These are phyloP conservation scores for Acyrthosiphon pisum DNA, from an alignment of 1,140 invertebrate genomes.

Conservation along the genomic window DNA sequence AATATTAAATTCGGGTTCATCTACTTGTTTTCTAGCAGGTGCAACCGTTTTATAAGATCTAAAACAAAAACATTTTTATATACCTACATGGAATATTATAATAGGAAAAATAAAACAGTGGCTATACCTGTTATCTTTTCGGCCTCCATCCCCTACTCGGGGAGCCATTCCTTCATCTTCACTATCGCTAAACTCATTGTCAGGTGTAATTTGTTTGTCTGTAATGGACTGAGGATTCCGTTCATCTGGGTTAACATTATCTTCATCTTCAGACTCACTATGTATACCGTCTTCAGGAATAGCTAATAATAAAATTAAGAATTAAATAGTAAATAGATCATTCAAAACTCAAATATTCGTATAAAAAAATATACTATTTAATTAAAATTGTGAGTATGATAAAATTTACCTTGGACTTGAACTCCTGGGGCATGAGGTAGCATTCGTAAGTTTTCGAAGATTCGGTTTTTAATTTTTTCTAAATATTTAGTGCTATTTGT, in stretches of 20 bases:
- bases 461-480: constrained; percentile 92
- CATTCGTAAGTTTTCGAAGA: constrained; percentile 98
- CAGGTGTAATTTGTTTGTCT: constrained; percentile 93
- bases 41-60: constrained; percentile 54
- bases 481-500: constrained; percentile 98
- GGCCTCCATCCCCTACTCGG: constrained; percentile 71
- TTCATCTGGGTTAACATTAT: constrained; percentile 91
- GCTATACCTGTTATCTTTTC: constrained; percentile 70
- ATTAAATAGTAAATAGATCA: neutral
- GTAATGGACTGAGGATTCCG: constrained; percentile 85
- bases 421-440: constrained; percentile 97
- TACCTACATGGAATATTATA: neutral
- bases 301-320: constrained; percentile 62
- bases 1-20: constrained; percentile 54
- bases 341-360: neutral
- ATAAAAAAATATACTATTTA: neutral
- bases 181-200: constrained; percentile 96
- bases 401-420: constrained; percentile 80
- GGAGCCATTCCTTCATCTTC: constrained; percentile 79
- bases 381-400: neutral
- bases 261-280: constrained; percentile 89
- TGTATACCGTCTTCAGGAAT: constrained; percentile 91
- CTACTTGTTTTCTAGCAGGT: constrained; percentile 56
- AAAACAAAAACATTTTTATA: neutral
- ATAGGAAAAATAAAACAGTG: neutral